Base-by-base conservation (phyloP, 2,113 vertebrate species). In the Centrocercus urophasianus region DNA sequence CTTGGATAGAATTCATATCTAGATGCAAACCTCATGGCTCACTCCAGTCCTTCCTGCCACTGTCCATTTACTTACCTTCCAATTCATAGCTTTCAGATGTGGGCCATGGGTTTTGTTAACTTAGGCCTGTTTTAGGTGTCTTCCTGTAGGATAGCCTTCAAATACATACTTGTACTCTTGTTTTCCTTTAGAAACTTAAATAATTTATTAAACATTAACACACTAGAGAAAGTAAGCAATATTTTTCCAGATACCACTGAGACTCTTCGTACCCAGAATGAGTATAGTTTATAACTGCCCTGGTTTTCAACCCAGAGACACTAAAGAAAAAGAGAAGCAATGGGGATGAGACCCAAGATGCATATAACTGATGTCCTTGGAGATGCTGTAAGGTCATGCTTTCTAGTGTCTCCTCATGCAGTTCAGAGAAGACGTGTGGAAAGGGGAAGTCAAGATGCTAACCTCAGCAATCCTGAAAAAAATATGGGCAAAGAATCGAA, bases 1-100 rank as follows among this genome's bases (percentile, higher is more conserved):
- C 80, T 90, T 75, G 43, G 61, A 90, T 73, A 80, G 48, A 86
- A 84, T 81, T 90, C 83, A 64, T 61, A 84, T 83, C 88, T 86
- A 77, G 79, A 93, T 90, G 69, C 54, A 97, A 91, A 94, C 79
- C 71, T 95, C 86, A 81, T 90, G 82, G 38, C 50, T 89, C 34
- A 34, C 34, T 61, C 72, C 43, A 67, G 28, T 84, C 73, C 57
- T 59, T 91, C 72, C 57, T 89, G 48, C 42, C 17, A 85, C 71
- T 50, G 28, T 42, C 17, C 25, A 25, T 54, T 74, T 86, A 47
- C 81, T 90, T 90, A 21, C 30, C 69, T 95, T 93, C 27, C 57
- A 36, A 19, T 91, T 78, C 88, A 92, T 57, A 72, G 38, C 34
- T 93, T 91, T 90, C 85, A 91, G 88, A 72, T 93, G 60, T 67